Conservation (phyloP, 2,888 invertebrate genomes). For the Pycnomerus fuliginosus region DNA sequence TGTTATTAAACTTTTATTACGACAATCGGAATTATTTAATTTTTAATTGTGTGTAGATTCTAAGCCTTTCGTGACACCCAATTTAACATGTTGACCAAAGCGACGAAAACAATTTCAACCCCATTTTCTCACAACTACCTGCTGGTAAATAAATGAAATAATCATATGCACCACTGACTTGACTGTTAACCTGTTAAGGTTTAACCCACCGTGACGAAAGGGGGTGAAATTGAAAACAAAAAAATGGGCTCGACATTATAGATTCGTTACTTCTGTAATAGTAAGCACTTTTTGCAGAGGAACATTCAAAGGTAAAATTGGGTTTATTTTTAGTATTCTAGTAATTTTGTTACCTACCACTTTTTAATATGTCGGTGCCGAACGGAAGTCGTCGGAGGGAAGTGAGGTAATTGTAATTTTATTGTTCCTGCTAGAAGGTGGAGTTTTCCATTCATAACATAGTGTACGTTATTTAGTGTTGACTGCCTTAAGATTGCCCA, state of each 20-base stretch:
- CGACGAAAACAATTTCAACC: slow-evolving; percentile 5
- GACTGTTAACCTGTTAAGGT: slow-evolving; percentile 36
- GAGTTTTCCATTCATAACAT: slow-evolving; percentile 40
- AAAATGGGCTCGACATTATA: slow-evolving; percentile 8
- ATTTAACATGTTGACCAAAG: slow-evolving; percentile 1
- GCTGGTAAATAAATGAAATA: slow-evolving; percentile 31
- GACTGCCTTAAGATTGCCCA: slow-evolving; percentile 29
- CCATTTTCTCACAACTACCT: slow-evolving; percentile 30
- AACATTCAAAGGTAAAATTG: too few relatives aligned
- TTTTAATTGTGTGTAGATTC: too few relatives aligned
- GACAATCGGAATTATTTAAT: neutral
- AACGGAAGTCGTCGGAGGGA: slow-evolving; percentile 41
- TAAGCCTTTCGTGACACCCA: too few relatives aligned
- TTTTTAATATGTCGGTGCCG: too few relatives aligned
- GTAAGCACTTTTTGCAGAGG: slow-evolving; percentile 13
- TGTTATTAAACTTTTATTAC: slow-evolving; percentile 6
- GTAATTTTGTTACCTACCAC: too few relatives aligned
- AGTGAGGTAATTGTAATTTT: slow-evolving; percentile 45
- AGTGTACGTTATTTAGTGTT: slow-evolving; percentile 35
- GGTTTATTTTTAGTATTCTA: too few relatives aligned
- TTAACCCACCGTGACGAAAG: slow-evolving; percentile 38
- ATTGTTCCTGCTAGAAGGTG: slow-evolving; percentile 40
- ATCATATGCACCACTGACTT: slow-evolving; percentile 36
- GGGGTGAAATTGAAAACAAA: slow-evolving; percentile 32
- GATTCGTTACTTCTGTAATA: slow-evolving; percentile 1